Percentiles rank a stretch among this genome's conserved stretches.
These are phyloP conservation scores for Poicephalus meyeri DNA, from an alignment of 2,113 vertebrate genomes.

Conservation along the genomic window DNA sequence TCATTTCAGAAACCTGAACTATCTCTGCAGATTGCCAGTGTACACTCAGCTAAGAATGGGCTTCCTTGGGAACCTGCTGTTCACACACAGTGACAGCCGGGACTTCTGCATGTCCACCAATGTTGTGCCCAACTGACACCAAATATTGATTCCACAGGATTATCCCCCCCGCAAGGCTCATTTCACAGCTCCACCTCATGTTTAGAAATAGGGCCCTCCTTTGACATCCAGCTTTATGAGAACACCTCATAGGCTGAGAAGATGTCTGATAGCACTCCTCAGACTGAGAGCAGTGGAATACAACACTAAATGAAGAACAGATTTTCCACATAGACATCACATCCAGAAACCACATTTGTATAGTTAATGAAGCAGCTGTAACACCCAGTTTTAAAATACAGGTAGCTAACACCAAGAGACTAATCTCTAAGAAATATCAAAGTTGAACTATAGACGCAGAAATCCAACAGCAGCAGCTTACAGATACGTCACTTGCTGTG, in stretches of 20 bases:
- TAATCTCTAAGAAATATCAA: background rate
- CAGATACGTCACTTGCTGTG: rapidly evolving
- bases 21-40: background rate
- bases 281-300: background rate
- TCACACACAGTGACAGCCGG: background rate
- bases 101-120: background rate
- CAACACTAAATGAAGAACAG: background rate
- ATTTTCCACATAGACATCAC: background rate
- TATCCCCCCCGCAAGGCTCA: background rate
- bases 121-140: background rate
- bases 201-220: background rate
- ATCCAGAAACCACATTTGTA: background rate
- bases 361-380: background rate
- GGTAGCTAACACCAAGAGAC: background rate
- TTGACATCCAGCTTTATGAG: background rate
- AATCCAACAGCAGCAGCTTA: background rate
- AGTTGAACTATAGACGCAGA: background rate
- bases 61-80: background rate
- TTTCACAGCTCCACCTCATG: background rate
- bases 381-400: background rate
- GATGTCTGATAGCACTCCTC: rapidly evolving
- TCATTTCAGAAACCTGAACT: background rate
- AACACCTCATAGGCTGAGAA: too few species aligned
- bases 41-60: background rate
- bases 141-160: background rate